Conservation (phyloP, 2,113 vertebrate species). For the Pelobates fuscus region DNA sequence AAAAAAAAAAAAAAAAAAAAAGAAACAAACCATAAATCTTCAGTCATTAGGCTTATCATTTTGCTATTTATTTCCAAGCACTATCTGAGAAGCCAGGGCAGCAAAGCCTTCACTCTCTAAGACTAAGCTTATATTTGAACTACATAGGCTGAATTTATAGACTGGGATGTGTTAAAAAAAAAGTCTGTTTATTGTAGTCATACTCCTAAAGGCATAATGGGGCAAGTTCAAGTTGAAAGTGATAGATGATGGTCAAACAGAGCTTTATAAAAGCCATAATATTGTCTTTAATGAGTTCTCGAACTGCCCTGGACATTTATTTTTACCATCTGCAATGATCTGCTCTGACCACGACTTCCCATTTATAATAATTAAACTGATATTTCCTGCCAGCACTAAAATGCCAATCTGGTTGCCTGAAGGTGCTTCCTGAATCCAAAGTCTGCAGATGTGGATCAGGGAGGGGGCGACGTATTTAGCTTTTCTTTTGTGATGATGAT, state of each 20-base stretch:
- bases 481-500: conserved; percentile 38
- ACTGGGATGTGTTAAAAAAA: too few species aligned
- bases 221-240: not conserved
- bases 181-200: too few species aligned
- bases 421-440: conserved; percentile 41
- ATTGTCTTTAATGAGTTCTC: conserved; percentile 1
- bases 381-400: conserved; percentile 24
- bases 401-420: conserved; percentile 13
- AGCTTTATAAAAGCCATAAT: conserved; percentile 6
- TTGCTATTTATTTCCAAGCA: too few species aligned
- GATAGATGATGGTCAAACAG: not conserved
- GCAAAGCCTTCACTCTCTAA: too few species aligned
- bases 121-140: too few species aligned
- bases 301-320: conserved; percentile 24
- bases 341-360: conserved; percentile 5
- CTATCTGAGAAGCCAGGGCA: too few species aligned
- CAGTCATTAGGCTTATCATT: too few species aligned
- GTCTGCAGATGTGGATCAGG: conserved; percentile 36
- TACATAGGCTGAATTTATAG: too few species aligned
- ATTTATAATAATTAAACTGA: conserved; percentile 37
- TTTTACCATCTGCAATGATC: conserved; percentile 40
- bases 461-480: conserved; percentile 18
- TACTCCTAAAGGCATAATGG: too few species aligned
- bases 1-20: too few species aligned
- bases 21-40: too few species aligned